A percentile compares a stretch with the other conserved stretches of the same genome.
Conservation (phyloP, 2,113 vertebrate genomes). For the Rhineura floridana region DNA sequence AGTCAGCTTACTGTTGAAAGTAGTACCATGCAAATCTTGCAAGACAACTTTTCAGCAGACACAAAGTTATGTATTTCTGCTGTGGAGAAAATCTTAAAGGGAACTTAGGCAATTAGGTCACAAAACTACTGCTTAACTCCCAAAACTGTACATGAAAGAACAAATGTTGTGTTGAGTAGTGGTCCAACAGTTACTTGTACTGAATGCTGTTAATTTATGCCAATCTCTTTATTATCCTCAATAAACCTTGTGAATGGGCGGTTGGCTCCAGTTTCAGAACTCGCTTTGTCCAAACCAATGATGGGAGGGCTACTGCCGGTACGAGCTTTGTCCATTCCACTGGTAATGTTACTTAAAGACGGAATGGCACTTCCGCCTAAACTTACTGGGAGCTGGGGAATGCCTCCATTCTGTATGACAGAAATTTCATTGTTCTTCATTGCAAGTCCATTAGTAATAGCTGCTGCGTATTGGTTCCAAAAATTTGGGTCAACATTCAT, state of each 20-base stretch:
- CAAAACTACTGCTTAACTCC: constrained; percentile 62
- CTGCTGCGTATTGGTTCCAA: constrained; percentile 98
- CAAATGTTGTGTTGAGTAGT: constrained; percentile 72
- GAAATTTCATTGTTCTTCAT: constrained; percentile 99
- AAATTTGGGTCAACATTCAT: constrained; percentile 97
- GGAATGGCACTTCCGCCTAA: constrained; percentile 90
- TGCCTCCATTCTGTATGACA: constrained; percentile 97
- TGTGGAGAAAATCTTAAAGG: constrained; percentile 72
- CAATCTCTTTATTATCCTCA: constrained; percentile 98
- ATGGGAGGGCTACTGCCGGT: constrained; percentile 87
- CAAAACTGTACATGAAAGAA: constrained; percentile 82
- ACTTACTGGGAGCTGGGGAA: constrained; percentile 93
- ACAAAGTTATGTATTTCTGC: constrained; percentile 81
- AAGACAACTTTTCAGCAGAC: constrained; percentile 88
- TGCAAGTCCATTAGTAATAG: constrained; percentile 95
- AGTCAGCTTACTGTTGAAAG: constrained; percentile 83
- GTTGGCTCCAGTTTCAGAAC: constrained; percentile 82
- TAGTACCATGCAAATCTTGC: constrained; percentile 88
- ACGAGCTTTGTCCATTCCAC: constrained; percentile 90
- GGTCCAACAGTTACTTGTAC: constrained; percentile 77
- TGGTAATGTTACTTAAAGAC: constrained; percentile 83
- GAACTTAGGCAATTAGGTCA: constrained; percentile 72
- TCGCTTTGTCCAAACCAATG: constrained; percentile 87
- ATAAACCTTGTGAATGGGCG: constrained; percentile 96
- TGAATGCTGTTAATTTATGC: constrained; percentile 88